Base-by-base conservation (phyloP, 1,140 invertebrate species). In the Drosophila arizonae region DNA sequence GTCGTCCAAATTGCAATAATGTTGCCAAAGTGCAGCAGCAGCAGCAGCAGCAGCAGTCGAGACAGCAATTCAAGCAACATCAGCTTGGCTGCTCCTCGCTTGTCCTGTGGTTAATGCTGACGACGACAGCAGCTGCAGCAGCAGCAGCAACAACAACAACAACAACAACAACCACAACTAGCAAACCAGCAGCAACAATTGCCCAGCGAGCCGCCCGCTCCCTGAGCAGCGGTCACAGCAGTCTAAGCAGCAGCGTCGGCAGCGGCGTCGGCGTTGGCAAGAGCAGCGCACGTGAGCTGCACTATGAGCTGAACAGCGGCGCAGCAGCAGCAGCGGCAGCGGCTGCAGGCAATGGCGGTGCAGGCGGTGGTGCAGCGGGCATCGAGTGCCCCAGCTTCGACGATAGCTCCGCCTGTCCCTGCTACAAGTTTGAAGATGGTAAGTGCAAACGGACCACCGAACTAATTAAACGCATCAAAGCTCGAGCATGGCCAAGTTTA, bases 371-470 rank as follows among this genome's bases (percentile, higher is more conserved):
- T 33, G 79, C 76, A 64, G 68, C 78, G 1, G 81, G 82, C 70
- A 92, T 93, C 41, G 92, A 94, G 65, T 96, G 96, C 87, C 96
- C 96, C 43, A 94, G 93, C 76, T 93, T 95, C 77, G 92, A 94
- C 74, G 94, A 95, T 75, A 96, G 95, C 88, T 95, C 95, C 13
- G 94, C 94, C 76, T 98, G 97, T 92, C 95, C 96, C 0, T 98
- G 97, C 92, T 97, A 97, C 93, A 96, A 96, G 92, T 96, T 97
- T 90, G 96, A 97, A 91, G 96, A 97, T 92, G 97, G 94, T 94
- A 92, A 90, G 90, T 92, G 68, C 63, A 66, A 80, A 74, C 75
- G 76, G 72, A 24, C 64, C 48, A 67, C 41, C 60, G 67, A 58
- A 66, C 67, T 75, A 75, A 72, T 75, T 73, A 69, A 73, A 73